Evolutionary conservation across 1,140 invertebrate genomes (phyloP).

Genomic region (Drosophila fuyamai): DNA sequence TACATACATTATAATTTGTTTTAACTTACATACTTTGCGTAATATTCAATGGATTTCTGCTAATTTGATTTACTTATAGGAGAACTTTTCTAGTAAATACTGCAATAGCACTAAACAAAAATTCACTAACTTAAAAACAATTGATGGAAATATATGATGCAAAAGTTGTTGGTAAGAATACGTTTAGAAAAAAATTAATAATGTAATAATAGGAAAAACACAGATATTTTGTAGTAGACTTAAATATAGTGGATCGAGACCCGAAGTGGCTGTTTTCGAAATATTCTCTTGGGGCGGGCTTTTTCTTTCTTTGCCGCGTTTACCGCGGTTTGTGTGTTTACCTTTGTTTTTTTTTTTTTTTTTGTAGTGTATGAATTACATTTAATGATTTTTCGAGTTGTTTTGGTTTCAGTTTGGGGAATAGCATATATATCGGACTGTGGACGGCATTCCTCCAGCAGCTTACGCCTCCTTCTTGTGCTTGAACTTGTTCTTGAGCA

Average conservation of each 20-base stretch:
- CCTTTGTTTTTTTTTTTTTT: constrained; percentile 17
- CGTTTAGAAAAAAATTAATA: constrained; percentile 20
- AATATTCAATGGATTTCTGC: constrained; percentile 50
- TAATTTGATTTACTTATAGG: constrained; percentile 51
- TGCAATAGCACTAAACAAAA: constrained; percentile 79
- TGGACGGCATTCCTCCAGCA: no score
- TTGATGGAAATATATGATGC: constrained; percentile 66
- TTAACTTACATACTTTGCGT: constrained; percentile 6
- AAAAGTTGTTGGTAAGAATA: constrained; percentile 52
- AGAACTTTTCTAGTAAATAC: constrained; percentile 71
- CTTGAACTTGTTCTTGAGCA: constrained; percentile 94
- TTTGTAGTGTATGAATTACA: constrained; percentile 35
- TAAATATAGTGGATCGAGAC: constrained; percentile 45
- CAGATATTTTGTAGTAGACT: constrained; percentile 40
- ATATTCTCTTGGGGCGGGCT: constrained; percentile 1
- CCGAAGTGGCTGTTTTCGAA: constrained; percentile 21
- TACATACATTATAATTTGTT: constrained; percentile 10
- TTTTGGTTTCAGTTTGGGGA: constrained; percentile 59
- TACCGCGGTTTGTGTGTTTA: constrained; percentile 4
- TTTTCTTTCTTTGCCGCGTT: constrained; percentile 3
- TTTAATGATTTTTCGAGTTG: constrained; percentile 37
- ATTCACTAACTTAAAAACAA: constrained; percentile 69
- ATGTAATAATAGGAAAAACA: constrained; percentile 37
- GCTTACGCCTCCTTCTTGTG: constrained; percentile 88
- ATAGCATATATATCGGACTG: constrained; percentile 40